Conservation (phyloP, 64 coral and sea anemone genomes). For the Orbicella faveolata region DNA sequence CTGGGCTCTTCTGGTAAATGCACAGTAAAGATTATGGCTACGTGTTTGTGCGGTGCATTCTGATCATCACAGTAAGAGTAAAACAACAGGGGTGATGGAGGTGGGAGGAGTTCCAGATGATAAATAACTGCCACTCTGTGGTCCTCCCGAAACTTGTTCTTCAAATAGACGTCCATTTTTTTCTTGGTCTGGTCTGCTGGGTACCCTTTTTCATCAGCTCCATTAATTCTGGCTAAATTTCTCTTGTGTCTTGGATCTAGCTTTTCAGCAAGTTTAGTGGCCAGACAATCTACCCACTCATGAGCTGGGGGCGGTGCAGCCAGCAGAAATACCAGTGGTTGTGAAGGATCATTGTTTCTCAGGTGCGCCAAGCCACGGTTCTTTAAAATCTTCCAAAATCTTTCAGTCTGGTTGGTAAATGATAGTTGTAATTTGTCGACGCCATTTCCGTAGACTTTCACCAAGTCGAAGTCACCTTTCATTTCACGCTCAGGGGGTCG, state of each 20-base stretch:
- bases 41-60: constrained; percentile 67
- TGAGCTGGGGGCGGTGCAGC: constrained; percentile 57
- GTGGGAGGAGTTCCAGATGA: constrained; percentile 68
- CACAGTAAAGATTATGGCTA: constrained; percentile 78
- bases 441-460: constrained; percentile 38
- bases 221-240: constrained; percentile 37
- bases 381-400: constrained; percentile 65
- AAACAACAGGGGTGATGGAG: constrained; percentile 75
- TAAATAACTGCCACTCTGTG: constrained; percentile 52
- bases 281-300: constrained; percentile 60
- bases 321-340: constrained; percentile 76
- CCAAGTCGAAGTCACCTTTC: neutral
- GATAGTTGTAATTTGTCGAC: constrained; percentile 12
- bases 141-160: constrained; percentile 25
- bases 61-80: constrained; percentile 83
- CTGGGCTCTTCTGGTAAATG: constrained; percentile 66
- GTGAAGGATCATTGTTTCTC: neutral
- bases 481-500: neutral
- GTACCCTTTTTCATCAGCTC: neutral
- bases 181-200: constrained; percentile 45
- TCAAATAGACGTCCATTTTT: constrained; percentile 37
- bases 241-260: constrained; percentile 41
- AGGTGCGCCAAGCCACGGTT: constrained; percentile 60
- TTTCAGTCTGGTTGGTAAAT: constrained; percentile 63
- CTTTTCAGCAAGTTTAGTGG: constrained; percentile 49